Base-by-base conservation (phyloP, 2,888 invertebrate species). In the Stomorhina lunata region DNA sequence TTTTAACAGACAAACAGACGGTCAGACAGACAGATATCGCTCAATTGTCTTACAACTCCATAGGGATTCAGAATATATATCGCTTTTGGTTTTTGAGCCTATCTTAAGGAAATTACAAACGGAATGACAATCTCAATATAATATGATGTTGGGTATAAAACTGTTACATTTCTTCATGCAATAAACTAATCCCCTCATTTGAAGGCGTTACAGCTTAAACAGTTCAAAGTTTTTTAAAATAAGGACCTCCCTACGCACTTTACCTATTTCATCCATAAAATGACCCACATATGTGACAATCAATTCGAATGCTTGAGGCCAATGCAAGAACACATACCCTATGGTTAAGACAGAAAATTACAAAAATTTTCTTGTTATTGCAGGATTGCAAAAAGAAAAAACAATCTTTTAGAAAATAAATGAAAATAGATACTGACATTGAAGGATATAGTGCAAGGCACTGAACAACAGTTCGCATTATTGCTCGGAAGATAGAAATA, bases 391-490 rank as follows among this genome's bases (percentile, higher is more conserved):
- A 65, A 12, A n/a, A n/a, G n/a, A n/a, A n/a, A 57, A 34, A 53
- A 34, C 15, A 43, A 10, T 25, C 15, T 77, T 59, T 20, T 45
- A 25, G 20, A 61, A 53, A 66, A 53, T 68, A 68, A 77, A 72
- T 53, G 9, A 55, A 72, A 76, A 68, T 48, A 61, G 55, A 37
- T 55, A 48, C 55, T 73, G 80, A 75, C 75, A 80, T 69, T 80
- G 75, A 75, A 80, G 63, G 68, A 63, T 75, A n/a, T 48, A n/a
- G n/a, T 63, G 32, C 40, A 48, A 12, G n/a, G 15, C 45, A 57
- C 29, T 34, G 12, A 12, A 15, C 27, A 7, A 17, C 25, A 12
- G 17, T 32, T 15, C 12, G 4, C 17, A 15, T 17, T 5, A 37
- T 37, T 53, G 37, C 15, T n/a, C n/a, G n/a, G n/a, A n/a, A 37